A percentile compares a stretch with the other conserved stretches of the same genome.
phyloP scores from a whole-genome alignment of 2,888 invertebrate species.

The Tromatobia lineatoria region DNA sequence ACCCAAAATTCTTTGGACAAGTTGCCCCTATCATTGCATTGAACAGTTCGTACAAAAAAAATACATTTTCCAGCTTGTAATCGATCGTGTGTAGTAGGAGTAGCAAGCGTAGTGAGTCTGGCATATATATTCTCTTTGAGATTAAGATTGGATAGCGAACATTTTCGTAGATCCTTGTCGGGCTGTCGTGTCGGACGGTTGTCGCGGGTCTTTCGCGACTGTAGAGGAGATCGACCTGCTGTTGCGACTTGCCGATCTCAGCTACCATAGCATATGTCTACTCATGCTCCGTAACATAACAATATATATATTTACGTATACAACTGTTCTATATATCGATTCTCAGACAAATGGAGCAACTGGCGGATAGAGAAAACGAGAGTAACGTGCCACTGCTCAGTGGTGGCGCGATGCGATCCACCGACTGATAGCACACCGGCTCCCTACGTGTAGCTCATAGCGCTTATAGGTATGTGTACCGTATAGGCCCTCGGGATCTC shows the following conservation, averaged over 20 bases:
- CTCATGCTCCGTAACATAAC: background rate
- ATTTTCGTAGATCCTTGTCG: constrained; percentile 60
- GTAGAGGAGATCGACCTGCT: constrained; percentile 55
- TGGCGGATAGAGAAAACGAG: constrained; percentile 58
- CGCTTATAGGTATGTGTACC: background rate
- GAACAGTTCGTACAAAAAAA: too few species aligned
- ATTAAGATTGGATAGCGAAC: constrained; percentile 52
- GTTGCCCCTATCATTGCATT: too few species aligned
- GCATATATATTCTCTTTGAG: background rate
- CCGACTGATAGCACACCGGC: constrained; percentile 52
- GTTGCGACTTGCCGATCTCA: constrained; percentile 29
- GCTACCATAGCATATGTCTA: constrained; percentile 18
- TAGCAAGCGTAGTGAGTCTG: background rate
- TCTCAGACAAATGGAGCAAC: constrained; percentile 54
- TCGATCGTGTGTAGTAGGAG: background rate
- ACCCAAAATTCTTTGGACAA: too few species aligned
- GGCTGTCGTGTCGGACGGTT: constrained; percentile 40
- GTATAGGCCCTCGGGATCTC: constrained; percentile 12
- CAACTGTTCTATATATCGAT: constrained; percentile 37
- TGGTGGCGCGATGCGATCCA: constrained; percentile 49
- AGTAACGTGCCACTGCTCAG: constrained; percentile 51
- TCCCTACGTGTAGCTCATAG: constrained; percentile 19
- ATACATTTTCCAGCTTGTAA: background rate
- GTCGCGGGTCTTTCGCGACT: constrained; percentile 34
- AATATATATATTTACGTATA: background rate